These are phyloP conservation scores for Deroplatys truncata DNA, from an alignment of 2,888 invertebrate genomes.

Conservation along the genomic window DNA sequence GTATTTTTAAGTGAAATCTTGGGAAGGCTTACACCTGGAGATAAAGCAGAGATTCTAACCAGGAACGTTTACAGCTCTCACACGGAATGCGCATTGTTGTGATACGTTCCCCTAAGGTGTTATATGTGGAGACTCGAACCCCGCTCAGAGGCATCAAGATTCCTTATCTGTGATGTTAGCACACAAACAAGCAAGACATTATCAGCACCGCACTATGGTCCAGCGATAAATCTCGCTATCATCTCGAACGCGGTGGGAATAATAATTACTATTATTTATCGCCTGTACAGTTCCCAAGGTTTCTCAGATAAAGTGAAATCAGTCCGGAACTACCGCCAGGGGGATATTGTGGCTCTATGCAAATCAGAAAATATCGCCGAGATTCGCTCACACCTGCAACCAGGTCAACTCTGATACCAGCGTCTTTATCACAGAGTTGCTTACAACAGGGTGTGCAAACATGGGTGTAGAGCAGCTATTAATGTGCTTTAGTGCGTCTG, in stretches of 20 bases:
- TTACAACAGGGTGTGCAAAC: too few relatives aligned
- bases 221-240: neutral
- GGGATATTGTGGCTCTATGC: too few relatives aligned
- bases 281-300: neutral
- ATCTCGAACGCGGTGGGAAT: neutral
- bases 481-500: too few relatives aligned
- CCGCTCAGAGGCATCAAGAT: neutral
- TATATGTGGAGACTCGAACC: neutral
- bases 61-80: too few relatives aligned
- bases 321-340: neutral
- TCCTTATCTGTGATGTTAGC: neutral
- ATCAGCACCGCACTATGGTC: neutral
- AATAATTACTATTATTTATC: neutral
- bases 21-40: too few relatives aligned
- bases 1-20: too few relatives aligned
- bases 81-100: too few relatives aligned
- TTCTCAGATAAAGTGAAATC: neutral
- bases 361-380: neutral
- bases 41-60: too few relatives aligned
- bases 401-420: too few relatives aligned
- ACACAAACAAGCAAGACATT: neutral
- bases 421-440: too few relatives aligned
- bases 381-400: too few relatives aligned
- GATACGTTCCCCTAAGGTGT: neutral
- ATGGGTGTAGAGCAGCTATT: too few relatives aligned